A percentile compares a stretch with the other conserved stretches of the same genome.
phyloP scores from a whole-genome alignment of 2,113 vertebrate genomes.

The Ageneiosus marmoratus region DNA sequence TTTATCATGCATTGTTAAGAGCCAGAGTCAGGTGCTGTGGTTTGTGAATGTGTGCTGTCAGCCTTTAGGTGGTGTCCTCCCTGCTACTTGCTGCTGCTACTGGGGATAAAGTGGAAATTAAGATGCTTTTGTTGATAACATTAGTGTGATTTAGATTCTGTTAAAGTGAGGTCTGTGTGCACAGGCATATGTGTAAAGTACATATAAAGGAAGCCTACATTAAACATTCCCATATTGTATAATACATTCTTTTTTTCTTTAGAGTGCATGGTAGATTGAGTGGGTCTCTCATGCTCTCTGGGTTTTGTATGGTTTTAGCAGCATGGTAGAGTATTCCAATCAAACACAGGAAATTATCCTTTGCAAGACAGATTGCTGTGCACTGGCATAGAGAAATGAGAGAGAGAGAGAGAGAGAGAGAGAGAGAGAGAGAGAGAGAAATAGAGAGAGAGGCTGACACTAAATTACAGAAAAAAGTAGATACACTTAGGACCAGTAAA shows the following conservation, averaged over 20 bases:
- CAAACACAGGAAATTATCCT: slow-evolving; percentile 41
- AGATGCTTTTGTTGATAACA: slow-evolving; percentile 27
- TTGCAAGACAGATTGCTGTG: slow-evolving; percentile 42
- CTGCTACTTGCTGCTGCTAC: slow-evolving; percentile 17
- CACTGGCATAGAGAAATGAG: slow-evolving; percentile 36
- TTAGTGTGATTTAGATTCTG: slow-evolving; percentile 11
- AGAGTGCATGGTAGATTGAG: slow-evolving; percentile 15
- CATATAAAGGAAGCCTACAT: slow-evolving; percentile 14
- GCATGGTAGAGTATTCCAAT: slow-evolving; percentile 34
- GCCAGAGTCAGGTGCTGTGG: slow-evolving; percentile 44
- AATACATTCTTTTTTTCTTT: slow-evolving; percentile 12
- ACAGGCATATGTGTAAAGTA: slow-evolving; percentile 1
- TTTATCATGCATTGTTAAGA: slow-evolving; percentile 74
- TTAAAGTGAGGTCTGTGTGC: slow-evolving; percentile 12
- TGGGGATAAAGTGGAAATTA: slow-evolving; percentile 33
- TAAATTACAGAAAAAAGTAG: slow-evolving; percentile 21
- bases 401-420: slow-evolving; percentile 23
- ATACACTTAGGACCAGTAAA: slow-evolving; percentile 27
- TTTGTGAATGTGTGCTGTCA: slow-evolving; percentile 63
- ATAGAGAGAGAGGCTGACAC: neutral
- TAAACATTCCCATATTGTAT: neutral
- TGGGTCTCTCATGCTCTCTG: neutral
- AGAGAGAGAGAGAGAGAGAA: slow-evolving; percentile 18
- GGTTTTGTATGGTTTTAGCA: slow-evolving; percentile 13
- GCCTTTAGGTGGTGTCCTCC: slow-evolving; percentile 48